Percentiles rank a stretch among this genome's conserved stretches.
Evolutionary conservation across 2,888 invertebrate genomes (phyloP).

Genomic region (Drosophila birchii): DNA sequence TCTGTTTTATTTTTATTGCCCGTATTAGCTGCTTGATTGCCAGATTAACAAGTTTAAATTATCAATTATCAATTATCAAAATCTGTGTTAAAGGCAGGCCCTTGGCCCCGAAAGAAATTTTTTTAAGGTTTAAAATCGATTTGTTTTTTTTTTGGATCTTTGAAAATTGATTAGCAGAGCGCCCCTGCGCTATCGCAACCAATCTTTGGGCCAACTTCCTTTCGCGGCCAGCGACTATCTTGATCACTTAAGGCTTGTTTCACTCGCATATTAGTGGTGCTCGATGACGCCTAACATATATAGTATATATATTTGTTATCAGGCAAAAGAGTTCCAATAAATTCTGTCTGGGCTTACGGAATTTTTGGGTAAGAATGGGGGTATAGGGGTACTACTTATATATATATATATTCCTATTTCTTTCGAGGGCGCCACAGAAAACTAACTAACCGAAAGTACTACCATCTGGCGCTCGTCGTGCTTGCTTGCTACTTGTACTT

Average conservation of each 20-base stretch:
- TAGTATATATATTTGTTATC: slow-evolving; percentile 6
- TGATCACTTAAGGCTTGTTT: slow-evolving; percentile 65
- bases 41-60: background rate
- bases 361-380: too few species aligned
- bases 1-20: background rate
- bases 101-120: slow-evolving; percentile 11
- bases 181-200: slow-evolving; percentile 11
- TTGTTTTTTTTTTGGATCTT: slow-evolving; percentile 8
- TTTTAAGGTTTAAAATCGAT: background rate
- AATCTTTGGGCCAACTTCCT: slow-evolving; percentile 16
- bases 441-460: slow-evolving; percentile 15
- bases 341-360: slow-evolving; percentile 32
- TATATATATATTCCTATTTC: too few species aligned
- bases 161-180: slow-evolving; percentile 11
- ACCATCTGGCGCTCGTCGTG: slow-evolving; percentile 30
- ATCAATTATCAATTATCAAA: too few species aligned
- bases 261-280: slow-evolving; percentile 48
- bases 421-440: slow-evolving; percentile 28
- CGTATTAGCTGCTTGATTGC: background rate
- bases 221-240: slow-evolving; percentile 34
- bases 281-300: slow-evolving; percentile 10
- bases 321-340: slow-evolving; percentile 45
- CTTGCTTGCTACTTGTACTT: slow-evolving; percentile 26
- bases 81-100: background rate
- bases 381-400: too few species aligned